Evolutionary conservation across 2,113 vertebrate species (phyloP).

Genomic region (Nothobranchius furzeri): DNA sequence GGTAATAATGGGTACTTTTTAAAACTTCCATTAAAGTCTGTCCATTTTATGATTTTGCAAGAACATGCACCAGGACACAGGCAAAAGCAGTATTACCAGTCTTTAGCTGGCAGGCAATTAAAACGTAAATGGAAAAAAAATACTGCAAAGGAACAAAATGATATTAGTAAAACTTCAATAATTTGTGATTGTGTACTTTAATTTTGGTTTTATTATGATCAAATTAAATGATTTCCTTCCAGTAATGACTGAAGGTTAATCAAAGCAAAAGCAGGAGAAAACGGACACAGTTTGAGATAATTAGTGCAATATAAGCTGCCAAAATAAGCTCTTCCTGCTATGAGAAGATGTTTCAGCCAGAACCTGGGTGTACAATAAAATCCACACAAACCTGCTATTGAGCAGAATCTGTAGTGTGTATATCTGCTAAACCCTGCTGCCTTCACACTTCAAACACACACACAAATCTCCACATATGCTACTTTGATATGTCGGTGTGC

Average conservation of each 20-base stretch:
- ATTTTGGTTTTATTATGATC: slow-evolving; percentile 13
- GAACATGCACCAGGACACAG: too few relatives aligned
- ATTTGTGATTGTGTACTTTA: not conserved
- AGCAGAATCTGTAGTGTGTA: slow-evolving; percentile 15
- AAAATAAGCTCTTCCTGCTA: slow-evolving; percentile 10
- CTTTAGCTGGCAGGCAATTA: too few relatives aligned
- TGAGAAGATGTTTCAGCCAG: slow-evolving; percentile 2
- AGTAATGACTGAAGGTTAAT: not conserved
- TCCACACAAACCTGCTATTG: slow-evolving; percentile 10
- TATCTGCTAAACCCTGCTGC: slow-evolving; percentile 27
- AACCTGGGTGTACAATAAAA: slow-evolving; percentile 9
- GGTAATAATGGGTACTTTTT: too few relatives aligned
- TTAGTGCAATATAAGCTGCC: not conserved
- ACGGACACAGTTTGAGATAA: not conserved
- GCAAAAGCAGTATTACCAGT: too few relatives aligned
- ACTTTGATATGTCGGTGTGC: slow-evolving; percentile 39
- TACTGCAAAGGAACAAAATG: not conserved
- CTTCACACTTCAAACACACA: slow-evolving; percentile 31
- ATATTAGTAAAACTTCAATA: not conserved
- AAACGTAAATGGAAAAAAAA: not conserved
- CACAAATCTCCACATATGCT: slow-evolving; percentile 32
- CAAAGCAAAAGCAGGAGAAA: not conserved
- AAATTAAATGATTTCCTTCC: not conserved
- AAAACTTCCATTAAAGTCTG: too few relatives aligned
- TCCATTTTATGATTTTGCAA: too few relatives aligned